These are phyloP conservation scores for Engystomops pustulosus DNA, from an alignment of 2,113 vertebrate genomes.

Conservation along the genomic window DNA sequence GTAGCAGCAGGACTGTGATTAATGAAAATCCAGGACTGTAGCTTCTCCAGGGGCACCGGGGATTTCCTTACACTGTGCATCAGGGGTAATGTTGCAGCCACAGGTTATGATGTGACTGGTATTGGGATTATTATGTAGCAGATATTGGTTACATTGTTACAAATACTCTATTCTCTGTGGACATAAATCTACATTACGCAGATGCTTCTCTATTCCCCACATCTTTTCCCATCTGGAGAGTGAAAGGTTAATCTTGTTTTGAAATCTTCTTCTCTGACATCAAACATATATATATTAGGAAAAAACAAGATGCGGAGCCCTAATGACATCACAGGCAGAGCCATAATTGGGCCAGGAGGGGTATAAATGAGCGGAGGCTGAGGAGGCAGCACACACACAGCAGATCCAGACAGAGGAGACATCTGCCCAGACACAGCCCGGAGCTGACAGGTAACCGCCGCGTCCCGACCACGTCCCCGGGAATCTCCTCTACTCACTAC, in stretches of 20 bases:
- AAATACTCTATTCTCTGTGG: too few relatives aligned
- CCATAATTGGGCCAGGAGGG: constrained; percentile 71
- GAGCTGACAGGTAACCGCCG: not conserved
- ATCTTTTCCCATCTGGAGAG: not conserved
- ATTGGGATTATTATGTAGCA: too few relatives aligned
- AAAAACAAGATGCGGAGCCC: constrained; percentile 62
- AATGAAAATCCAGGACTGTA: too few relatives aligned
- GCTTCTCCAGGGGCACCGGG: too few relatives aligned
- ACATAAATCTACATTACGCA: not conserved
- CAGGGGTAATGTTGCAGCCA: too few relatives aligned
- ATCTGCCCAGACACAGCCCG: not conserved
- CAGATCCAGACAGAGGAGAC: not conserved
- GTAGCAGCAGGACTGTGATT: too few relatives aligned
- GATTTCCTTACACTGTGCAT: too few relatives aligned
- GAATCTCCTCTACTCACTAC: too few relatives aligned
- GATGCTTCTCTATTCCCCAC: not conserved
- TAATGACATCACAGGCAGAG: constrained; percentile 72
- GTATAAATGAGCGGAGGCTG: constrained; percentile 66
- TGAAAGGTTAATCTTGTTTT: constrained; percentile 50
- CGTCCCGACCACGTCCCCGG: not conserved
- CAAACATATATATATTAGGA: constrained; percentile 61
- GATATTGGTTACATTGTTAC: too few relatives aligned
- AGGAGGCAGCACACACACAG: constrained; percentile 39
- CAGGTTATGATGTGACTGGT: too few relatives aligned
- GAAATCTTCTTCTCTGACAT: constrained; percentile 72